Conservation (phyloP, 2,797 vertebrate genomes). For the Australoheros facetus region DNA sequence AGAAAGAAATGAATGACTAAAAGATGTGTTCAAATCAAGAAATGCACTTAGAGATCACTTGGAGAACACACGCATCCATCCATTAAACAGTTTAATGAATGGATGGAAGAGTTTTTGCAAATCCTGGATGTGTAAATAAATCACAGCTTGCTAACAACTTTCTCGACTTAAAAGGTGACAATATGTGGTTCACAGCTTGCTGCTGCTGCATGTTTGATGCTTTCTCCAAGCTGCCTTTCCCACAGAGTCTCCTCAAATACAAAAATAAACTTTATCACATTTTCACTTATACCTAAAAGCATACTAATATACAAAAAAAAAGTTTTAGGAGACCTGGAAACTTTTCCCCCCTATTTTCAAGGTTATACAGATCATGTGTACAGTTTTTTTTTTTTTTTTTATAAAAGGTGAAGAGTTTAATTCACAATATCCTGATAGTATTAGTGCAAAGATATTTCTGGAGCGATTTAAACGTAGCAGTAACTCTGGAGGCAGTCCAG, state of each 20-base stretch:
- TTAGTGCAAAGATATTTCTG: too few species aligned
- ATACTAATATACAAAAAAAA: not conserved
- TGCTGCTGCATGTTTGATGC: not conserved
- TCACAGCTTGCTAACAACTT: not conserved
- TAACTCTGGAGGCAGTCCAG: too few species aligned
- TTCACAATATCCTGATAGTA: too few species aligned
- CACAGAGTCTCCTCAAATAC: not conserved
- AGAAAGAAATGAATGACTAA: not conserved
- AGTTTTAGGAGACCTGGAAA: not conserved
- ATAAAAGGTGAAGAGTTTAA: not conserved
- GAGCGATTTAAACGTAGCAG: too few species aligned
- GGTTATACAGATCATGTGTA: not conserved
- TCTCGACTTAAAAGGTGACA: not conserved
- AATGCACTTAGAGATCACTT: not conserved
- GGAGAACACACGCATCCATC: too few species aligned
- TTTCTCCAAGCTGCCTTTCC: not conserved
- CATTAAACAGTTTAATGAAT: not conserved
- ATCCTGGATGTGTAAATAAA: not conserved
- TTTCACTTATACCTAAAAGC: not conserved
- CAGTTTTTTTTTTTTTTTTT: not conserved
- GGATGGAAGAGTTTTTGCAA: too few species aligned
- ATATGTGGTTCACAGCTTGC: not conserved
- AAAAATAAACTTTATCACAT: not conserved
- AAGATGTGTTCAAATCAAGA: slow-evolving; percentile 1
- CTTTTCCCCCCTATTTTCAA: not conserved